A percentile compares a stretch with the other conserved stretches of the same genome.
phyloP scores from a whole-genome alignment of 2,797 vertebrate genomes.

The Hydrolagus colliei region DNA sequence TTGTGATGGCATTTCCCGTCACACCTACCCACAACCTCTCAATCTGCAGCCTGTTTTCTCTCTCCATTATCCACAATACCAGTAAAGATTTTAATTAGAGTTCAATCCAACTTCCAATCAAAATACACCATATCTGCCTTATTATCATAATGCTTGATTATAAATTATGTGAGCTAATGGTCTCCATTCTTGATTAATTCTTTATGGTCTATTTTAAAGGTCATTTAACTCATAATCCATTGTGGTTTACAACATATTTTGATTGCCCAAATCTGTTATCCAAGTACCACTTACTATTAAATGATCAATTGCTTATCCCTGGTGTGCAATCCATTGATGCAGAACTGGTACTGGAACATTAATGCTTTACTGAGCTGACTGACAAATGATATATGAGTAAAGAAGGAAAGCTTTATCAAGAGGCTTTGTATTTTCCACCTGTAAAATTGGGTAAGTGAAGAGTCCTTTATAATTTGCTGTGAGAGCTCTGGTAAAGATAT shows the following conservation, averaged over 20 bases:
- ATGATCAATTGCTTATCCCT: slow-evolving; percentile 40
- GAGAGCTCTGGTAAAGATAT: too few species aligned
- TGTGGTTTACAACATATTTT: slow-evolving; percentile 37
- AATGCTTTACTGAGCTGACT: slow-evolving; percentile 33
- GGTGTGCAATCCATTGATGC: slow-evolving; percentile 36
- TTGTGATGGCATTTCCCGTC: too few species aligned
- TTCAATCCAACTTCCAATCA: neutral
- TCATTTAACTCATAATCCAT: slow-evolving; percentile 36
- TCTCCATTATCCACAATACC: too few species aligned
- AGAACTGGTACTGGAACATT: slow-evolving; percentile 40
- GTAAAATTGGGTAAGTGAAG: neutral
- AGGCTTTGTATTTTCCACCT: neutral
- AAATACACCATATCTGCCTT: neutral
- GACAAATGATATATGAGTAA: neutral
- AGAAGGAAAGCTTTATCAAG: neutral
- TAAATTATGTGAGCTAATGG: slow-evolving; percentile 20
- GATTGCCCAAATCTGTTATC: slow-evolving; percentile 41
- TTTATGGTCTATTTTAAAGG: slow-evolving; percentile 13
- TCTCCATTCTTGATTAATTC: neutral
- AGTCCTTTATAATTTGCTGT: too few species aligned
- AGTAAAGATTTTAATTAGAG: neutral
- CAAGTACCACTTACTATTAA: slow-evolving; percentile 41
- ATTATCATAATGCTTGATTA: neutral
- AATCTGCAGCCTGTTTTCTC: neutral
- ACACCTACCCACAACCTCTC: too few species aligned